A percentile compares a stretch with the other conserved stretches of the same genome.
These are phyloP conservation scores for Sylvicola fuscatus DNA, from an alignment of 2,888 invertebrate genomes.

Conservation along the genomic window DNA sequence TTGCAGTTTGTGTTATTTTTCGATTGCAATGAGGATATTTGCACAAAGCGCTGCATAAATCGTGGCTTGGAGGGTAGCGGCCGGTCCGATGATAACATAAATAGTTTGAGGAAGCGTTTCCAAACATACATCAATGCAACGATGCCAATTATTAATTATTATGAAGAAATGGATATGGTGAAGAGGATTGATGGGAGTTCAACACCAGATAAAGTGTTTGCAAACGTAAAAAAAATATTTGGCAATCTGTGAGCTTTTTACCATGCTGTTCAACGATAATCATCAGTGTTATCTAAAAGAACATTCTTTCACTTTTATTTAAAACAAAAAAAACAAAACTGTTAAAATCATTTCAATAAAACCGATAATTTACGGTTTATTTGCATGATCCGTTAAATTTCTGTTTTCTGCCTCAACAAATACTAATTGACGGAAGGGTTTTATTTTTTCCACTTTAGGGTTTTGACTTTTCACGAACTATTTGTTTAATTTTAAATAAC, in stretches of 20 bases:
- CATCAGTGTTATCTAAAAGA: too few species aligned
- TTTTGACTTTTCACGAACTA: too few species aligned
- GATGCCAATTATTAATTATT: conserved; percentile 75
- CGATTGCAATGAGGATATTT: conserved; percentile 67
- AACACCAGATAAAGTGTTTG: conserved; percentile 42
- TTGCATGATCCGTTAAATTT: too few species aligned
- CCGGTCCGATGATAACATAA: conserved; percentile 82
- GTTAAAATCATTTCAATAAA: too few species aligned
- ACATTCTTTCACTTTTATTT: too few species aligned
- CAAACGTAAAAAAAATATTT: conserved; percentile 32
- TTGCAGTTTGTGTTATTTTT: conserved; percentile 82
- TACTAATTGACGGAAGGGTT: too few species aligned
- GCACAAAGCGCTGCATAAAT: conserved; percentile 65
- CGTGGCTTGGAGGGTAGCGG: conserved; percentile 82
- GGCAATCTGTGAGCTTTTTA: conserved; percentile 8
- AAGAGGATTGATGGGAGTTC: conserved; percentile 51
- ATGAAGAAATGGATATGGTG: conserved; percentile 47
- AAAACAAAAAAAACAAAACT: too few species aligned
- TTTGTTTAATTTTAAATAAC: too few species aligned
- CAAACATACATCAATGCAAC: conserved; percentile 70
- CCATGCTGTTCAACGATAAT: too few species aligned
- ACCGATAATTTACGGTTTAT: too few species aligned
- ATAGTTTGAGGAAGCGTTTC: conserved; percentile 70
- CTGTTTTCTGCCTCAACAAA: too few species aligned
- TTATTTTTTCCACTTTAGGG: too few species aligned